These are phyloP conservation scores for Rhinogobio ventralis DNA, from an alignment of 2,797 vertebrate species.

Conservation along the genomic window DNA sequence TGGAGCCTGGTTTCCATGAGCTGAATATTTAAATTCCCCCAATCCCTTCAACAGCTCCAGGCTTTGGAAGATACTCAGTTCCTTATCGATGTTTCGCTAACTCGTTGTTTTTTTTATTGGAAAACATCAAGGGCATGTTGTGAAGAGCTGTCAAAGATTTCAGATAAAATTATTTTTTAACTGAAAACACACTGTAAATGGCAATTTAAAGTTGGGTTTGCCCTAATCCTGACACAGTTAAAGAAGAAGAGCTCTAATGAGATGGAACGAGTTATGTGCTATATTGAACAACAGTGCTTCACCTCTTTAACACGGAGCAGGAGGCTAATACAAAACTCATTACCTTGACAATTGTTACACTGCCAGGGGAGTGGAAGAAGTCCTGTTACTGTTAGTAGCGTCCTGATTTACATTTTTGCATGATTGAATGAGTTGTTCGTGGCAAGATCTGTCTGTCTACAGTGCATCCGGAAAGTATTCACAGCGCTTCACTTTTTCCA, in stretches of 20 bases:
- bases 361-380: background rate
- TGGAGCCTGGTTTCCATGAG: slow-evolving; percentile 55
- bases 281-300: slow-evolving; percentile 29
- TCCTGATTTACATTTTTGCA: slow-evolving; percentile 16
- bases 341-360: slow-evolving; percentile 41
- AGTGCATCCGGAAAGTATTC: too few species aligned
- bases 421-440: background rate
- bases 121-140: slow-evolving; percentile 47
- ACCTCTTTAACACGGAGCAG: slow-evolving; percentile 11
- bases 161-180: slow-evolving; percentile 25
- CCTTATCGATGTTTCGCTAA: slow-evolving; percentile 39
- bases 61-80: slow-evolving; percentile 44
- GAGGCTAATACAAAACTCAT: slow-evolving; percentile 32
- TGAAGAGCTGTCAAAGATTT: slow-evolving; percentile 43
- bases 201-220: slow-evolving; percentile 18
- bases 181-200: slow-evolving; percentile 27
- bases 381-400: slow-evolving; percentile 21
- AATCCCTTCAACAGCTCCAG: slow-evolving; percentile 47
- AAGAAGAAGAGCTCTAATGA: slow-evolving; percentile 28
- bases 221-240: slow-evolving; percentile 42
- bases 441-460: background rate
- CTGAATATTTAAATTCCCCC: slow-evolving; percentile 56
- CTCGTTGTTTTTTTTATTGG: slow-evolving; percentile 41
- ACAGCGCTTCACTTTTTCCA: too few species aligned
- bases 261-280: background rate